A percentile compares a stretch with the other conserved stretches of the same genome.
These are phyloP conservation scores for Diorhabda elongata DNA, from an alignment of 1,140 invertebrate genomes.

Conservation along the genomic window DNA sequence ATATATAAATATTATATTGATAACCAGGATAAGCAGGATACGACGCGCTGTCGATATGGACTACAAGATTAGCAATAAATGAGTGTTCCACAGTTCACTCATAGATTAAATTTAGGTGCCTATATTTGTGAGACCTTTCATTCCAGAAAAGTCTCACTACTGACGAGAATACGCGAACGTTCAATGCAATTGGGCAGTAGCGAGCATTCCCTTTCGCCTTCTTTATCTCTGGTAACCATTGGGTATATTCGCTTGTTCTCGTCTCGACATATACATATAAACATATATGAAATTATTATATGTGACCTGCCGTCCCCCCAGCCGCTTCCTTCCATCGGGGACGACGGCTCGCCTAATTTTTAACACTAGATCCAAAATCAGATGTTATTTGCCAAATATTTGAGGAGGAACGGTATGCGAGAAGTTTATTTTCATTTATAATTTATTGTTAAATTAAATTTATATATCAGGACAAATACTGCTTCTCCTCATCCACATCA, in stretches of 20 bases:
- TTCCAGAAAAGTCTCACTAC: constrained; percentile 15
- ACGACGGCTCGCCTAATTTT: constrained; percentile 23
- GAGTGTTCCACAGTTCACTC: constrained; percentile 34
- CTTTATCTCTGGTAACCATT: neutral
- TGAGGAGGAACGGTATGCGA: constrained; percentile 33
- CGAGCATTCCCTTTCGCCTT: neutral
- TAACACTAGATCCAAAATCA: constrained; percentile 31
- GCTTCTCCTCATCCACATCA: constrained; percentile 39
- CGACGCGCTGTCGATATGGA: constrained; percentile 34
- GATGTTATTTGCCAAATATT: constrained; percentile 44
- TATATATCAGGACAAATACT: constrained; percentile 25
- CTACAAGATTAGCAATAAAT: constrained; percentile 45
- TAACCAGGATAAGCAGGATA: constrained; percentile 20
- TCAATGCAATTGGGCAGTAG: neutral
- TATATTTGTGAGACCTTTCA: constrained; percentile 32
- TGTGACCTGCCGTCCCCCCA: constrained; percentile 13
- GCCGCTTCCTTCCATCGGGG: constrained; percentile 18
- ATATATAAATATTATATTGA: too few relatives aligned
- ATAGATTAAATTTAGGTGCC: constrained; percentile 45
- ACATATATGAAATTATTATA: neutral
- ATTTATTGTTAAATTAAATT: too few relatives aligned
- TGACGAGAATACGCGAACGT: constrained; percentile 16
- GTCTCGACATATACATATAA: constrained; percentile 4
- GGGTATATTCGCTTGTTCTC: constrained; percentile 13
- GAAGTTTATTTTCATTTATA: too few relatives aligned